Percentiles rank a stretch among this genome's conserved stretches.
Conservation (phyloP, 2,888 invertebrate genomes). For the Lasioglossum zephyrum region DNA sequence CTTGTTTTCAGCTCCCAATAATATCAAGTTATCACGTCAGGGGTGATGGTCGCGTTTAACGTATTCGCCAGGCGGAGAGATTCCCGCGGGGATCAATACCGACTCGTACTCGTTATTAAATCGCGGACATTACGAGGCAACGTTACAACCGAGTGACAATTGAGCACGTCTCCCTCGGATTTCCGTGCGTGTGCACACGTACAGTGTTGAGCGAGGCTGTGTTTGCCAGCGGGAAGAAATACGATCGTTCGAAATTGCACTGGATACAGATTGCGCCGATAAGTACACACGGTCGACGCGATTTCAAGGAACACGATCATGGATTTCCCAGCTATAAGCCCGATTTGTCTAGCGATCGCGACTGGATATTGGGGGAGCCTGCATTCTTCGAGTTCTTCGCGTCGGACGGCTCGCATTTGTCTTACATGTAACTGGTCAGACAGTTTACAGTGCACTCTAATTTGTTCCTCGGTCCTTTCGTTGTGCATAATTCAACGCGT, state of each 20-base stretch:
- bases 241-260: slow-evolving; percentile 77
- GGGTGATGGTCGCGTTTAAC: slow-evolving; percentile 46
- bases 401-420: not conserved
- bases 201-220: not conserved
- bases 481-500: not conserved
- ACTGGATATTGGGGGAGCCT: not conserved
- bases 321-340: slow-evolving; percentile 16
- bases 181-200: slow-evolving; percentile 38
- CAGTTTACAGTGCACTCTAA: not conserved
- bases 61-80: slow-evolving; percentile 31
- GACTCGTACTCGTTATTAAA: slow-evolving; percentile 68
- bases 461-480: not conserved
- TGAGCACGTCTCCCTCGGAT: slow-evolving; percentile 41
- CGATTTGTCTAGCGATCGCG: slow-evolving; percentile 7
- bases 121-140: slow-evolving; percentile 64
- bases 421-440: not conserved
- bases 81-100: slow-evolving; percentile 67
- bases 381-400: not conserved
- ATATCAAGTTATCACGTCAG: slow-evolving; percentile 63
- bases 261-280: slow-evolving; percentile 62
- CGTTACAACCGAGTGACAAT: slow-evolving; percentile 49
- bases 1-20: not conserved
- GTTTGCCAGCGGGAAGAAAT: slow-evolving; percentile 60
- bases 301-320: slow-evolving; percentile 47
- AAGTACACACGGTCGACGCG: slow-evolving; percentile 44